phyloP scores from a whole-genome alignment of 2,888 invertebrate species.

The Schizotus pectinicornis region DNA sequence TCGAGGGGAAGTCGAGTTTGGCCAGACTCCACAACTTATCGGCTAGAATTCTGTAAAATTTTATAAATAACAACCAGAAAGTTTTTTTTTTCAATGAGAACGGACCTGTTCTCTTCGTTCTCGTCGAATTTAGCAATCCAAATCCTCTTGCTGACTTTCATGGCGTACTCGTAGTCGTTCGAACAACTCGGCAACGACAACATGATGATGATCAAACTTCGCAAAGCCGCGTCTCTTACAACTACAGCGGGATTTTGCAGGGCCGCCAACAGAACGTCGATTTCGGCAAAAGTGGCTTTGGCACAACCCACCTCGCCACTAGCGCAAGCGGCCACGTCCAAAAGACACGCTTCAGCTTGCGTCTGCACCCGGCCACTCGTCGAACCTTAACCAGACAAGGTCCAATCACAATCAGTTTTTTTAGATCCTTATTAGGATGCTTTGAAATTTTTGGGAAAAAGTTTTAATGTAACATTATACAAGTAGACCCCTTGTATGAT shows the following conservation, averaged over 20 bases:
- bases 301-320: conserved; percentile 72
- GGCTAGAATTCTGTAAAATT: conserved; percentile 61
- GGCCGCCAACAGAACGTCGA: conserved; percentile 76
- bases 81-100: too few relatives aligned
- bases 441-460: too few relatives aligned
- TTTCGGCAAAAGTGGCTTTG: conserved; percentile 70
- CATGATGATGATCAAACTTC: conserved; percentile 71
- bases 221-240: conserved; percentile 81
- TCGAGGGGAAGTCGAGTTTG: conserved; percentile 60
- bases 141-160: conserved; percentile 73
- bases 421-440: too few relatives aligned
- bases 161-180: conserved; percentile 64
- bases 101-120: conserved; percentile 72
- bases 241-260: conserved; percentile 74
- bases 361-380: conserved; percentile 76
- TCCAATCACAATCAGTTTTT: neutral
- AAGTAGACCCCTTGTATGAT: neutral
- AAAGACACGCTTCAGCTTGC: conserved; percentile 77
- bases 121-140: conserved; percentile 87
- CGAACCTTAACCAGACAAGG: conserved; percentile 57
- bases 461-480: neutral
- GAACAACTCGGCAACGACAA: conserved; percentile 68
- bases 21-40: conserved; percentile 67
- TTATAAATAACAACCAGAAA: too few relatives aligned
- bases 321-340: conserved; percentile 79